Evolutionary conservation across 2,113 vertebrate genomes (phyloP).

Genomic region (Telmatochromis brachygnathus): DNA sequence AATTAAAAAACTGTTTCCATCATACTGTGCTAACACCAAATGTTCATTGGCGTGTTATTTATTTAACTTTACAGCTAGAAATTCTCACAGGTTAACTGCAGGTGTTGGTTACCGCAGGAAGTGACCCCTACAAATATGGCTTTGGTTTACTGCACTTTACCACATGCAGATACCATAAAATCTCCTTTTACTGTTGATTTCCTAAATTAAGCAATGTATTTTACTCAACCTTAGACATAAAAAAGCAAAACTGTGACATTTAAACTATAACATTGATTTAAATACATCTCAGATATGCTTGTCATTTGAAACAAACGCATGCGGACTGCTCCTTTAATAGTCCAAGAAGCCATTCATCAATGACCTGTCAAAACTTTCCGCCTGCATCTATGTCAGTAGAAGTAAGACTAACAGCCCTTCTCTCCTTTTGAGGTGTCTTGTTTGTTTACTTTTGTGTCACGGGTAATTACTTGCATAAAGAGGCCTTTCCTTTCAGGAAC

Average conservation of each 20-base stretch:
- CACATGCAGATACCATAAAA: neutral
- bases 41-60: neutral
- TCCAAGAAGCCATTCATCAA: neutral
- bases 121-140: neutral
- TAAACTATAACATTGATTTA: neutral
- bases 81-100: neutral
- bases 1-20: neutral
- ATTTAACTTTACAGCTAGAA: neutral
- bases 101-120: neutral
- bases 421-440: neutral
- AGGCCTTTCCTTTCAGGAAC: neutral
- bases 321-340: neutral
- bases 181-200: neutral
- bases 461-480: neutral
- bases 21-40: neutral
- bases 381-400: neutral
- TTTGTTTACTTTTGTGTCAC: neutral
- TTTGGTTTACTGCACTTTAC: neutral
- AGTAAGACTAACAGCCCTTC: neutral
- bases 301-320: neutral
- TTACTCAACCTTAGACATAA: neutral
- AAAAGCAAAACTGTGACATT: neutral
- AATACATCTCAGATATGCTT: neutral
- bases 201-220: neutral
- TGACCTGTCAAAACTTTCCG: neutral